Base-by-base conservation (phyloP, 2,113 vertebrate genomes). In the Anser brachyrhynchus region DNA sequence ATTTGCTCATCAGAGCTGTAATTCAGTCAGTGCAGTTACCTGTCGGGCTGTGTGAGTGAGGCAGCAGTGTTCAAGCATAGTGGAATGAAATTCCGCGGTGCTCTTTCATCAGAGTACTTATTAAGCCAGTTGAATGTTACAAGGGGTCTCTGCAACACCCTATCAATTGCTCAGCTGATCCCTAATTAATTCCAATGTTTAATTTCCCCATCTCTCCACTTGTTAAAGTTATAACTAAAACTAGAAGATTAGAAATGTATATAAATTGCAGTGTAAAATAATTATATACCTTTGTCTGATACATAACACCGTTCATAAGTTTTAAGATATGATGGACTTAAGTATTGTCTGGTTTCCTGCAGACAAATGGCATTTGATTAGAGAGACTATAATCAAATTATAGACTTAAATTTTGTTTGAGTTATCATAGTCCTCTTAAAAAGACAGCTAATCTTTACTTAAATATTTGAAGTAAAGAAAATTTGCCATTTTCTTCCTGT, bases 381-480 rank as follows among this genome's bases (percentile, higher is more conserved):
- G 39, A 79, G 49, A 72, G 39, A 13, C 43, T 72, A 18, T 83
- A 89, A 92, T 83, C 44, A 90, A 95, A 88, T 95, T 95, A 83
- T 70, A 83, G 37, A 41, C 61, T 41, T 87, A 91, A 90, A 79
- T 87, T 81, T 62, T 39, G 18, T 75, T 82, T 82, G 75, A 95
- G 13, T 58, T 82, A 1, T 81, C 75, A 84, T 57, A 89, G 52
- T 74, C 29, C 23, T 79, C 66, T 87, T 76, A 11, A 76, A 89
- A 78, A 66, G 84, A 62, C 46, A 91, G 59, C 52, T 94, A 95
- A 95, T 92, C 78, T 92, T 85, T 84, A 85, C 73, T 92, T 83
- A 93, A 96, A 77, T 95, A 87, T 88, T 89, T 92, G 37, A 85
- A 92, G 67, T 94, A 39, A 84, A 72, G 74, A 76, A 87, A 94